These are phyloP conservation scores for Drosophila pallidifrons DNA, from an alignment of 1,140 invertebrate species.

Conservation along the genomic window DNA sequence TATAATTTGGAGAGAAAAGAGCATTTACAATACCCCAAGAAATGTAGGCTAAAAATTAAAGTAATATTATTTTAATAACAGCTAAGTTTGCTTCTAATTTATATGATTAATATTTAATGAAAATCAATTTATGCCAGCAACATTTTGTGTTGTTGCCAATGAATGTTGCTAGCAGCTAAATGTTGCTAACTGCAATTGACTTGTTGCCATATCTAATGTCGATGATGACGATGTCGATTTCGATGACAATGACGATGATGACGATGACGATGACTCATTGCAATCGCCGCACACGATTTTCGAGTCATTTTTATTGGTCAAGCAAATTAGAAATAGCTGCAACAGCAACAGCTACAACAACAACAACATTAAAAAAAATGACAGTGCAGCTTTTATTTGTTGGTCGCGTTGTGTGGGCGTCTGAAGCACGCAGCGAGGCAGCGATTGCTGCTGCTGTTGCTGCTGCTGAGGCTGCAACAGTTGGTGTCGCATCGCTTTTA, in stretches of 20 bases:
- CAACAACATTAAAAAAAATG: constrained; percentile 32
- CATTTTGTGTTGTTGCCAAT: constrained; percentile 20
- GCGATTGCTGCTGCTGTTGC: not conserved
- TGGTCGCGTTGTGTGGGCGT: constrained; percentile 22
- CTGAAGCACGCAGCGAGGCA: constrained; percentile 41
- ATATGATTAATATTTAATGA: too few relatives aligned
- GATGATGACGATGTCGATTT: constrained; percentile 13
- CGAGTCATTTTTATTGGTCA: constrained; percentile 45
- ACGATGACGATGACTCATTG: constrained; percentile 53
- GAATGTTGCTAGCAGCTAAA: constrained; percentile 20
- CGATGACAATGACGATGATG: constrained; percentile 22
- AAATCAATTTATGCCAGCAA: constrained; percentile 16
- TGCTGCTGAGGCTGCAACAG: constrained; percentile 14
- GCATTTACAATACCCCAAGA: too few relatives aligned
- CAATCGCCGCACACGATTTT: constrained; percentile 28
- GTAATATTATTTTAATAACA: too few relatives aligned
- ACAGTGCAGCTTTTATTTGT: constrained; percentile 60
- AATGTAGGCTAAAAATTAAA: too few relatives aligned
- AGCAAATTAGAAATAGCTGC: constrained; percentile 69
- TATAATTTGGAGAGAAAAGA: too few relatives aligned
- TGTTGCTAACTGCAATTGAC: not conserved
- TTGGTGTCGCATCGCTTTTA: constrained; percentile 36
- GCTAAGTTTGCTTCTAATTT: too few relatives aligned
- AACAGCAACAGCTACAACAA: constrained; percentile 31
- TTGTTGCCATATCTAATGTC: constrained; percentile 1